Base-by-base conservation (phyloP, 2,888 invertebrate genomes). In the Dyspetes luteomarginatus region DNA sequence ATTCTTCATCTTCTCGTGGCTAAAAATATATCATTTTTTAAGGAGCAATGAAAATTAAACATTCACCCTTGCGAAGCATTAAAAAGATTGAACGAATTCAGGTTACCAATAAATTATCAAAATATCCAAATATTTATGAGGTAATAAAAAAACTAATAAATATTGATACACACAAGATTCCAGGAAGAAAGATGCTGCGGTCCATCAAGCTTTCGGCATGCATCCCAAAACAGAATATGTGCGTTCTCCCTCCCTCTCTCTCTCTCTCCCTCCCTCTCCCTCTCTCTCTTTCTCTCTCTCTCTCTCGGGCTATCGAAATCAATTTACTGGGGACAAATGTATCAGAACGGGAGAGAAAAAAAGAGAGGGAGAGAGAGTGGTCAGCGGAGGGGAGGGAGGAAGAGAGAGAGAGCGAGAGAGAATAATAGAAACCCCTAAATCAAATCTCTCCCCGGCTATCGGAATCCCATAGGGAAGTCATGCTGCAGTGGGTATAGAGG, bases 381-480 rank as follows among this genome's bases (percentile, higher is more conserved):
- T 43, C 36, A 55, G 52, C 52, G 55, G 36, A 28, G 9, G 12
- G 26, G 36, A 52, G 36, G 22, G 36, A 41, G 28, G 7, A 3
- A 17, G 58, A 41, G 43, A 22, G 52, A 58, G 60, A 43, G 56
- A 36, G 56, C 67, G 72, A 78, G 58, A 73, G 76, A 68, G 80
- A 80, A 77, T 75, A 81, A 78, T 68, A 60, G 74, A 77, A 74
- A 72, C 76, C 77, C 62, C 81, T 81, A 82, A 82, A 83, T 80
- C 83, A 84, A 83, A 83, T 82, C 84, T 84, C 78, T 62, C 75
- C 52, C 48, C 43, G 43, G 52, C 58, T 71, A 80, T 72, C 76
- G 80, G 76, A 72, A 80, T 80, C 76, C 80, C 71, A 74, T 30
- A 67, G 72, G 22, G 67, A 71, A 69, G 55, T 67, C 41, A 12